Percentiles rank a stretch among this genome's conserved stretches.
Evolutionary conservation across 2,797 vertebrate genomes (phyloP).

Genomic region (Champsocephalus esox): DNA sequence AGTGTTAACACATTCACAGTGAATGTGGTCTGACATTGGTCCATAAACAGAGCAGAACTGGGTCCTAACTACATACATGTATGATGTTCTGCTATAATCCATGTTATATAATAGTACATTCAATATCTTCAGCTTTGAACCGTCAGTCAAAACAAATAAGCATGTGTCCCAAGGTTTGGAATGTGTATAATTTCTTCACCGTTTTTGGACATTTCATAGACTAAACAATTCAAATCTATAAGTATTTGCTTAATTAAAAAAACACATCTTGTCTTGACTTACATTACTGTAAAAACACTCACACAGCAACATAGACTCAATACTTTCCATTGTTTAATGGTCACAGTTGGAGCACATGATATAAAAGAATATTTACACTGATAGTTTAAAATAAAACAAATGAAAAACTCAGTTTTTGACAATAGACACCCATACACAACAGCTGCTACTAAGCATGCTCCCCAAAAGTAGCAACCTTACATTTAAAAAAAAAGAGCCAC

Average conservation of each 20-base stretch:
- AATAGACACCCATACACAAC: slow-evolving; percentile 67
- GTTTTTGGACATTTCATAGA: neutral
- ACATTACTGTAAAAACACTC: slow-evolving; percentile 18
- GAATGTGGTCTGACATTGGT: neutral
- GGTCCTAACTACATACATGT: neutral
- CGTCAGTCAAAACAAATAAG: neutral
- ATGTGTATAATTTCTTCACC: accelerated
- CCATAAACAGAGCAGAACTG: neutral
- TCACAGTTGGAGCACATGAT: slow-evolving; percentile 87
- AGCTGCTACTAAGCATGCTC: slow-evolving; percentile 75
- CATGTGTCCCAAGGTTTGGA: neutral
- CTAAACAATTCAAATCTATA: neutral
- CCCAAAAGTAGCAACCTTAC: slow-evolving; percentile 76
- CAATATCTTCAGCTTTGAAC: neutral
- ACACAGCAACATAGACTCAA: slow-evolving; percentile 31
- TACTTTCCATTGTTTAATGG: slow-evolving; percentile 82
- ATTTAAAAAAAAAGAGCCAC: slow-evolving; percentile 54
- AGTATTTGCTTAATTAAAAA: neutral
- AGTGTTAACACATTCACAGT: neutral
- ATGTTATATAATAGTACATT: neutral
- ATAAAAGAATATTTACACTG: slow-evolving; percentile 84
- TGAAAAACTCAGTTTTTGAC: slow-evolving; percentile 47
- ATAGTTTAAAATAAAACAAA: slow-evolving; percentile 78
- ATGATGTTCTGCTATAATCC: neutral
- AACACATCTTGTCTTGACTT: neutral